Base-by-base conservation (phyloP, 2,888 invertebrate genomes). In the Helobdella robusta region DNA sequence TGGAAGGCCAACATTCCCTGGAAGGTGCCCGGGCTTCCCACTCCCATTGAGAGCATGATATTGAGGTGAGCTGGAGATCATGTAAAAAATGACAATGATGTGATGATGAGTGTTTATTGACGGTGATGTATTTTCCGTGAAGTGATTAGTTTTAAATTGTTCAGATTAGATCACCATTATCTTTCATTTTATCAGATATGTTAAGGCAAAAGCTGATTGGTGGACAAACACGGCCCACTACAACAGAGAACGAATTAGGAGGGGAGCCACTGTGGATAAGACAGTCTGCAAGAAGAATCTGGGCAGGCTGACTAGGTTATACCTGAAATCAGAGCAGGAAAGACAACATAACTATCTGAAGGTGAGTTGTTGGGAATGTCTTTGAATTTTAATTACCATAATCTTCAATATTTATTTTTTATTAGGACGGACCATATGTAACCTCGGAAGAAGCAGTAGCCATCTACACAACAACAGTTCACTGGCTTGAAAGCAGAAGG, bases 191-290 rank as follows among this genome's bases (percentile, higher is more conserved):
- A 6, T 15, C 54, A 62, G 62, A 40, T 99, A 97, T 81, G 98
- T 99, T 15, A 98, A 98, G 81, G 97, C 98, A 88, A 99, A 99
- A 62, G 98, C 98, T 0, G 98, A 99, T 80, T 99, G 98, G 98
- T 99, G 98, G 98, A 99, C 98, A 0, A 99, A 98, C 80, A 98
- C 98, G 0, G 97, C 98, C 0, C 98, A 99, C 80, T 99, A 99
- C 81, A 99, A 99, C 82, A 85, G 98, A 50, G 98, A 99, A 81
- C 85, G 98, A 74, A 98, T 99, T 72, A 86, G 98, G 2, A 86
- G 98, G 73, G 98, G 98, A n/a, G 98, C 98, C 60, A 99, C 98
- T 0, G 98, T 98, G 20, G 98, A 99, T 79, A 99, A 99, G 81
- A 99, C 98, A 0, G 98, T 99, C 0, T 99, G 98, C 80, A 99